Base-by-base conservation (phyloP, 2,888 invertebrate species). In the Ormyrus thymus region DNA sequence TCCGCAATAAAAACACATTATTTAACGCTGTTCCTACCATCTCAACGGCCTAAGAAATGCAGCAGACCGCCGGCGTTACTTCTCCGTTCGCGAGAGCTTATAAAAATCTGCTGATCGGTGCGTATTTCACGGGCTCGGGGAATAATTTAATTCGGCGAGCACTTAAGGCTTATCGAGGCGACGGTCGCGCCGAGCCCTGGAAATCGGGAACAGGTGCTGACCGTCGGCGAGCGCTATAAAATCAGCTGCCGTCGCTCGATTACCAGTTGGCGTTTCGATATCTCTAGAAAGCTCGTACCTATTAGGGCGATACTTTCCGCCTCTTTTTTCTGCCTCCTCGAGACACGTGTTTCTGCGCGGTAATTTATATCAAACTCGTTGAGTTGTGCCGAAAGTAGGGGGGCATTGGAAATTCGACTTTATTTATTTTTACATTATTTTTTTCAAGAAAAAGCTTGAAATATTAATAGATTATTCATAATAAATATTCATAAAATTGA, bases 201-300 rank as follows among this genome's bases (percentile, higher is more conserved):
- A 71, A 71, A 76, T 76, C 76, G 62, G 50, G 75, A 78, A 78
- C 78, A 78, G 78, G 78, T 78, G 78, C 62, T 68, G 66, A 59
- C 11, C 73, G 72, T 53, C 45, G 46, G 13, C 51, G 50, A 15
- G 15, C 11, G 15, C 13, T 65, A 65, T 45, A 66, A 81, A 80
- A 77, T 66, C 72, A 77, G 77, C 72, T 77, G 77, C 81, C 68
- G 70, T 73, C 69, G 77, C 75, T 80, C 78, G 80, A 81, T 82
- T 79, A 73, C 71, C 72, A 71, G 76, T 72, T 76, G 72, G 79
- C 58, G 10, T 43, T 69, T 62, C 56, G 58, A 76, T 76, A 70
- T 70, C 69, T 29, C 29, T 76, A 55, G 56, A 56, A 76, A 70
- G 69, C 56, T 73, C 64, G 15, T 56, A 46, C n/a, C 66, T 50